These are phyloP conservation scores for Piprites chloris DNA, from an alignment of 2,113 vertebrate genomes.

Conservation along the genomic window DNA sequence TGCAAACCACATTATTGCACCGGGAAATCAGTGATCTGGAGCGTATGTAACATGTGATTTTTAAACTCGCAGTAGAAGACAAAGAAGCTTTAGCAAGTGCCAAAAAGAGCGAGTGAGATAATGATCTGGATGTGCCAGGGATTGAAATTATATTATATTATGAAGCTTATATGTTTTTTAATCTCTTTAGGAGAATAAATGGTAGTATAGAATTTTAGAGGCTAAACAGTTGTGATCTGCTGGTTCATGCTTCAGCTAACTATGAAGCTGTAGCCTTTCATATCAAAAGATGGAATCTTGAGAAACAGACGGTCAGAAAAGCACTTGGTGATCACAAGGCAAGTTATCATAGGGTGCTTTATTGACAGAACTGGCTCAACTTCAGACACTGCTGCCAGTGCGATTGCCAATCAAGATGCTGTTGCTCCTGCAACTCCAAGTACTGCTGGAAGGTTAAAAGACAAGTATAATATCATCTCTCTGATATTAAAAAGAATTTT, in stretches of 20 bases:
- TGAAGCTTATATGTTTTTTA: background rate
- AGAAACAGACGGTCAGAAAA: background rate
- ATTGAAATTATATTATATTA: background rate
- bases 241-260: background rate
- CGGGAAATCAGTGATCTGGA: background rate
- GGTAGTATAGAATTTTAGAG: background rate
- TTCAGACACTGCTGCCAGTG: background rate
- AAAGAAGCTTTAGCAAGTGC: background rate
- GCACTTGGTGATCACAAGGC: background rate
- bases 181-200: background rate
- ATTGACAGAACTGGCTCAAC: background rate
- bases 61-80: background rate
- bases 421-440: background rate
- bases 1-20: background rate
- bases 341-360: background rate
- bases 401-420: background rate
- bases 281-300: background rate
- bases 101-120: background rate
- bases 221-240: background rate
- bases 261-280: background rate
- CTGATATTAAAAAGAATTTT: background rate
- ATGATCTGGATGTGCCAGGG: background rate
- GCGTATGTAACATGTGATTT: background rate
- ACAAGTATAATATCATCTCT: background rate
- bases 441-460: background rate